Conservation (phyloP, 2,113 vertebrate genomes). For the Sprattus sprattus region DNA sequence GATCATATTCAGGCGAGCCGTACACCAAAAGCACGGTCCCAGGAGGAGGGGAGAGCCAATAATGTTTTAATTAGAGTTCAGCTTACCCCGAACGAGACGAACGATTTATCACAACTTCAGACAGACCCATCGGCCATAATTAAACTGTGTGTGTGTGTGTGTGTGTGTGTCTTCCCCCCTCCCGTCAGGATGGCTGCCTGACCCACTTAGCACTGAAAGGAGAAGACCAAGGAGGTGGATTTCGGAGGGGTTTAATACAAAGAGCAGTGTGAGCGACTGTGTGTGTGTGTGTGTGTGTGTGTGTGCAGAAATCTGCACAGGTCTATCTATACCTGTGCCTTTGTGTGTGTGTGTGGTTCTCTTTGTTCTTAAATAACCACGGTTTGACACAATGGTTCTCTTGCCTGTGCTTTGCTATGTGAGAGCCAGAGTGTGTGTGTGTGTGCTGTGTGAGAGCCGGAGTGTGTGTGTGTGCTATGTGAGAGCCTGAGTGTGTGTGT, state of each 20-base stretch:
- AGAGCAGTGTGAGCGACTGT: neutral
- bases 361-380: too few species aligned
- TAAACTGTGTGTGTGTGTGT: slow-evolving; percentile 36
- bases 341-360: too few species aligned
- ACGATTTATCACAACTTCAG: slow-evolving; percentile 17
- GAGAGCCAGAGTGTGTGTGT: too few species aligned
- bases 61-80: slow-evolving; percentile 11
- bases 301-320: neutral
- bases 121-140: slow-evolving; percentile 1
- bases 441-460: too few species aligned
- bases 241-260: slow-evolving; percentile 45
- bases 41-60: neutral
- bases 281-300: slow-evolving; percentile 23
- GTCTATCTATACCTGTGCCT: too few species aligned
- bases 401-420: too few species aligned
- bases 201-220: neutral
- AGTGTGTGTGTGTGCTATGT: too few species aligned
- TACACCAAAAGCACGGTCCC: neutral
- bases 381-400: too few species aligned
- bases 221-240: slow-evolving; percentile 20
- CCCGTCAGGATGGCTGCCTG: neutral
- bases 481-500: too few species aligned
- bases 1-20: neutral
- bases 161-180: slow-evolving; percentile 8
- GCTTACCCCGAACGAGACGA: neutral